Conservation (phyloP, 2,888 invertebrate species). For the Scaptomyza parva region DNA sequence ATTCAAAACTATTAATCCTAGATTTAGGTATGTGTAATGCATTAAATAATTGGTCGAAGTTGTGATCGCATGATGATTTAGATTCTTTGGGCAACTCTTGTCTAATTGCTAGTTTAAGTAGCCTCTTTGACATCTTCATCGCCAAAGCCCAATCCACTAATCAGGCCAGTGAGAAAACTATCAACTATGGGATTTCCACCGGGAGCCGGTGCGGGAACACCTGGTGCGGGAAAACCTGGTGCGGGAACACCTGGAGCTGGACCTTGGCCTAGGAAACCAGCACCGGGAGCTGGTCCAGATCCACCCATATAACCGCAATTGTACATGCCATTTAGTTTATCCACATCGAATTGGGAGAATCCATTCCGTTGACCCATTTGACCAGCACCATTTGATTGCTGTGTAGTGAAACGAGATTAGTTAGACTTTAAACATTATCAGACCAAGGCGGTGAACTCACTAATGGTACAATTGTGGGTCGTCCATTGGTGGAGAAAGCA, state of each 20-base stretch:
- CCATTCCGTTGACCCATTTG: conserved; percentile 91
- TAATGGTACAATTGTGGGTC: conserved; percentile 90
- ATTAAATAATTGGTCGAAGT: conserved; percentile 65
- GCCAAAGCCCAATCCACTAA: conserved; percentile 80
- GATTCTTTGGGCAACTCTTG: conserved; percentile 22
- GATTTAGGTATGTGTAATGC: conserved; percentile 40
- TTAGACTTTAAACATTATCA: not conserved
- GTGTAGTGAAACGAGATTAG: not conserved
- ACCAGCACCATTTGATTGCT: conserved; percentile 80
- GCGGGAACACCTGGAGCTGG: conserved; percentile 25
- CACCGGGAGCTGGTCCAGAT: conserved; percentile 15
- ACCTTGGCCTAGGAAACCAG: conserved; percentile 22
- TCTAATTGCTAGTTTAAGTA: conserved; percentile 21
- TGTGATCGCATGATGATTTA: conserved; percentile 43
- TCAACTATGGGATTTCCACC: conserved; percentile 72
- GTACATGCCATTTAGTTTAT: conserved; percentile 91
- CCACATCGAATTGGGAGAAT: conserved; percentile 89
- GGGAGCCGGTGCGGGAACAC: conserved; percentile 30
- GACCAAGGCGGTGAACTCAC: too few species aligned
- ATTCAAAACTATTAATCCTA: conserved; percentile 41
- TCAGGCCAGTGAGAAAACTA: conserved; percentile 81
- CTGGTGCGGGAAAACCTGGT: conserved; percentile 21
- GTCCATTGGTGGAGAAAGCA: conserved; percentile 90
- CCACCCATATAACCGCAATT: conserved; percentile 85
- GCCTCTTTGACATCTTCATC: conserved; percentile 47